Percentiles rank a stretch among this genome's conserved stretches.
These are phyloP conservation scores for Diuraphis noxia DNA, from an alignment of 1,140 invertebrate species.

Conservation along the genomic window DNA sequence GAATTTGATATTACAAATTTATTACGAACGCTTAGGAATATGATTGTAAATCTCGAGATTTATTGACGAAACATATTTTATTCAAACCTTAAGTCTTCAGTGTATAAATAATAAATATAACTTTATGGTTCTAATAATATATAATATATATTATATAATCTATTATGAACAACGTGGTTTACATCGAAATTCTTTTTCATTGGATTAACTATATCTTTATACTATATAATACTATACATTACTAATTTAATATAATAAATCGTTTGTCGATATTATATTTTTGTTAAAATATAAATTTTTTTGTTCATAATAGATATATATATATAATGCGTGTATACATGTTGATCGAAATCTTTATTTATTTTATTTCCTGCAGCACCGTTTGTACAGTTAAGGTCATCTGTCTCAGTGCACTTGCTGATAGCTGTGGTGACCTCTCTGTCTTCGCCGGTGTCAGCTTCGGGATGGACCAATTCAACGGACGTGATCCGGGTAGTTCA, in stretches of 20 bases:
- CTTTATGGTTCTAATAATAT: too few relatives aligned
- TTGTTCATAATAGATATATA: not conserved
- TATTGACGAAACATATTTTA: too few relatives aligned
- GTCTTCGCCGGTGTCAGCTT: not conserved
- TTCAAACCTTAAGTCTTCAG: too few relatives aligned
- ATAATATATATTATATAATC: too few relatives aligned
- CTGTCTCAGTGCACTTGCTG: not conserved
- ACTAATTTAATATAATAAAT: not conserved
- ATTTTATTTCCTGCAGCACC: not conserved
- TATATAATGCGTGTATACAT: not conserved
- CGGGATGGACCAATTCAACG: not conserved
- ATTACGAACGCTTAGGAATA: not conserved
- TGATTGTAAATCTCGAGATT: not conserved
- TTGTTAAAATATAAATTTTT: not conserved
- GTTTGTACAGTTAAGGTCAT: not conserved
- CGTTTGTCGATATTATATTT: not conserved
- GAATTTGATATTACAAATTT: not conserved
- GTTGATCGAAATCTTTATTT: not conserved
- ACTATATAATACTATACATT: too few relatives aligned
- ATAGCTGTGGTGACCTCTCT: not conserved
- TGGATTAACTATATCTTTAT: not conserved
- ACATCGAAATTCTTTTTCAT: not conserved
- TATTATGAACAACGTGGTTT: too few relatives aligned
- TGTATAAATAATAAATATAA: too few relatives aligned
- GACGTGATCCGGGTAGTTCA: slow-evolving; percentile 54